Percentiles rank a stretch among this genome's conserved stretches.
Evolutionary conservation across 2,113 vertebrate genomes (phyloP).

Genomic region (Motacilla tschutschensis): DNA sequence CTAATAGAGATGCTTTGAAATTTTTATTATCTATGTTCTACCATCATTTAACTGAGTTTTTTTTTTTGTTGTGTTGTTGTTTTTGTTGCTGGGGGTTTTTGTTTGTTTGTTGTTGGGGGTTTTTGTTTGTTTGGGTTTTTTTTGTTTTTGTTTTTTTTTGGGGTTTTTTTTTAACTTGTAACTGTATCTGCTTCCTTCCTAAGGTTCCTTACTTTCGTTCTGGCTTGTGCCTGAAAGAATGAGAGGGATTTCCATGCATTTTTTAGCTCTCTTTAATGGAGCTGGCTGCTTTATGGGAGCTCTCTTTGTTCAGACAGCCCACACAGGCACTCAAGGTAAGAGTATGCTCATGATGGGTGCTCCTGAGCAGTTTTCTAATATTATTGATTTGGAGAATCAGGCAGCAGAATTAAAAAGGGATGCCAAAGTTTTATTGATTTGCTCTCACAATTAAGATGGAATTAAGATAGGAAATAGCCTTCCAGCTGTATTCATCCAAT

Average conservation of each 20-base stretch:
- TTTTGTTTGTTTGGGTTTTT: no score
- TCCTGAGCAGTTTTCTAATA: conserved; percentile 26
- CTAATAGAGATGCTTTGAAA: neutral
- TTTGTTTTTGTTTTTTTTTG: no score
- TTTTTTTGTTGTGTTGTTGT: no score
- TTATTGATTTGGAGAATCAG: conserved; percentile 55
- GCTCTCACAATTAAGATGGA: conserved; percentile 74
- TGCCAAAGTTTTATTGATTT: conserved; percentile 71
- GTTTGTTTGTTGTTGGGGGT: no score
- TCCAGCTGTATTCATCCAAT: conserved; percentile 69
- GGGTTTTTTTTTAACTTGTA: neutral
- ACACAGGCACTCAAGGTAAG: conserved; percentile 85
- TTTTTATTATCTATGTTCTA: neutral
- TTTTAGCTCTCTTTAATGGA: conserved; percentile 87
- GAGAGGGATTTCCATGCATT: conserved; percentile 82
- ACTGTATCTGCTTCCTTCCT: neutral
- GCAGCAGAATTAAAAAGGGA: conserved; percentile 38
- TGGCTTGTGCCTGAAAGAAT: conserved; percentile 79
- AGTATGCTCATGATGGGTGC: neutral
- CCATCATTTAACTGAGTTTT: accelerated
- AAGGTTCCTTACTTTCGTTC: conserved; percentile 84
- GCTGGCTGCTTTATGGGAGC: conserved; percentile 86
- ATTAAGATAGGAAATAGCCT: conserved; percentile 72
- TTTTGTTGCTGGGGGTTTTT: no score
- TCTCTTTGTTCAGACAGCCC: conserved; percentile 78